Evolutionary conservation across 1,140 invertebrate genomes (phyloP), one percentile per base, ranked within the genome.

Genomic region (Dendrolimus punctatus): DNA sequence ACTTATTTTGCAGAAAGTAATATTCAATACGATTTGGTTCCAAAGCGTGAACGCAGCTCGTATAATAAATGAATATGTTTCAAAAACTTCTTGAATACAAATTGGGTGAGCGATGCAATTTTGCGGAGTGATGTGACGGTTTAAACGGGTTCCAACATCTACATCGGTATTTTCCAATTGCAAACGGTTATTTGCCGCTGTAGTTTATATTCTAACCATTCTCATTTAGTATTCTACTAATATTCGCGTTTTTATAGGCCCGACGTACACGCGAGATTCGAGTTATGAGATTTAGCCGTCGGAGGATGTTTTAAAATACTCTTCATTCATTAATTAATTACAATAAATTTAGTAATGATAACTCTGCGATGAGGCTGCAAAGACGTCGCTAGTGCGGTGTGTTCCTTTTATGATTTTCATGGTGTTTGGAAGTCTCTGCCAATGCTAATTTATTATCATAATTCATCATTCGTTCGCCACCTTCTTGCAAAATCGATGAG

Each of bases 51-150:
- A 40, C 8, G 9, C n/a, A 49, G 44, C 41, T 41, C 47, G 42
- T 41, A 50, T 46, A 39, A 59, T 57, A 61, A 71, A 71, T 66
- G 71, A 75, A 75, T 73, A 73, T 66, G 53, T 58, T 53, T 45
- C 43, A 42, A 52, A 58, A 61, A 62, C 8, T 63, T 65, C 64
- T 63, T 61, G 75, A 78, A 78, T 78, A 78, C 71, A 71, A 74
- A 78, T 72, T 72, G 71, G 66, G 57, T 36, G 48, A 39, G 49
- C 58, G 53, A 71, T 75, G 73, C 73, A 78, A 78, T 76, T 70
- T 71, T 58, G 60, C 48, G 51, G 64, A 68, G 61, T 71, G 68
- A 76, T 71, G 68, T 72, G 75, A 73, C 69, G 58, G 67, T 76
- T 66, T 63, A 65, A 75, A 67, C 63, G 55, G 9, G 55, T 47